Percentiles rank a stretch among this genome's conserved stretches.
Conservation (phyloP, 2,797 vertebrate genomes). For the Avahi laniger region DNA sequence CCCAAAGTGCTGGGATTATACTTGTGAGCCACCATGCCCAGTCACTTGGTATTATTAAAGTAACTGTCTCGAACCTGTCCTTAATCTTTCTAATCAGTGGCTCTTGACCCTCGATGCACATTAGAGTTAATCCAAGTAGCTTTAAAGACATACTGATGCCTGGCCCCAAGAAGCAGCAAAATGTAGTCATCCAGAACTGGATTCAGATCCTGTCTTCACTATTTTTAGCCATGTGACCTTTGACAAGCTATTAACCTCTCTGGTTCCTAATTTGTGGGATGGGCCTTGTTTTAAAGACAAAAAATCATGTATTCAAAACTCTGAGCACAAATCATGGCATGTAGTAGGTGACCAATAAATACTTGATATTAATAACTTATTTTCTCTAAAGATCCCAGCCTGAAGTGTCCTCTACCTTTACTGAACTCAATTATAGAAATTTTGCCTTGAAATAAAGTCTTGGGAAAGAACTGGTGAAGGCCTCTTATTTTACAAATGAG, state of each 20-base stretch:
- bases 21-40: rapidly evolving
- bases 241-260: background rate
- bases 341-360: background rate
- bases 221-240: background rate
- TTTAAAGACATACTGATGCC: background rate
- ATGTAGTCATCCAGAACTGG: background rate
- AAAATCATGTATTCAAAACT: background rate
- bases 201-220: background rate
- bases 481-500: background rate
- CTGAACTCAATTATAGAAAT: background rate
- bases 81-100: background rate
- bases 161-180: background rate
- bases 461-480: background rate
- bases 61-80: background rate
- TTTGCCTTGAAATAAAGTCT: background rate
- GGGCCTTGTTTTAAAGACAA: background rate
- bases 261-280: background rate
- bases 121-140: background rate
- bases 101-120: background rate
- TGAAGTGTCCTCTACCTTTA: background rate
- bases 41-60: background rate
- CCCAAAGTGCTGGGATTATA: too few species aligned
- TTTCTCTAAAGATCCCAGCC: conserved; percentile 12
- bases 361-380: background rate
- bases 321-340: background rate